phyloP scores from a whole-genome alignment of 2,888 invertebrate species.

The Lycophotia porphyrea region DNA sequence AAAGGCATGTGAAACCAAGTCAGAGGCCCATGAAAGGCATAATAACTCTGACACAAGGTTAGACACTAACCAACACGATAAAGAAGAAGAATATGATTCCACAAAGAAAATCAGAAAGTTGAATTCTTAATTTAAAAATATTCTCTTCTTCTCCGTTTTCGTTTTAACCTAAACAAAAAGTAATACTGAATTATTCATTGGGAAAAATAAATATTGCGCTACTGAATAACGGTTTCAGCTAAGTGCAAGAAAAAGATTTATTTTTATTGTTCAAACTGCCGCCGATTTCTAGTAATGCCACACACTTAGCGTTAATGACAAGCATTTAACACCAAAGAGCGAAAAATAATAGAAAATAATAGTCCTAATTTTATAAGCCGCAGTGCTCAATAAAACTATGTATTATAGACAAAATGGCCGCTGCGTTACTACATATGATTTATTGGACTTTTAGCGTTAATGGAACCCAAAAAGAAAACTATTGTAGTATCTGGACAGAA shows the following conservation, averaged over 20 bases:
- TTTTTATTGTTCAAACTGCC: conserved; percentile 29
- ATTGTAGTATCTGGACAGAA: conserved; percentile 37
- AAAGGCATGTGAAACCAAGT: no score
- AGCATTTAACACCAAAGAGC: conserved; percentile 5
- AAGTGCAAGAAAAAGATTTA: conserved; percentile 36
- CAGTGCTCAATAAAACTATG: conserved; percentile 1
- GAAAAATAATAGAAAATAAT: conserved; percentile 17
- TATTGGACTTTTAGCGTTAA: conserved; percentile 62
- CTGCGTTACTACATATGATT: conserved; percentile 49
- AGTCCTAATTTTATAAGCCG: conserved; percentile 12
- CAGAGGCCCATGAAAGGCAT: no score
- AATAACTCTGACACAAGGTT: no score
- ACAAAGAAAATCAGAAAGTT: neutral
- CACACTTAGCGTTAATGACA: conserved; percentile 24
- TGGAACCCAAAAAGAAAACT: conserved; percentile 48
- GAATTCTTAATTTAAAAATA: neutral
- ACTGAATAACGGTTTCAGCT: conserved; percentile 8
- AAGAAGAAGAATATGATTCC: no score
- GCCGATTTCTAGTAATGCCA: conserved; percentile 26
- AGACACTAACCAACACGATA: no score
- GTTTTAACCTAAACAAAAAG: neutral
- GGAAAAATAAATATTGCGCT: conserved; percentile 6
- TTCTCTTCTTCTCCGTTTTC: neutral
- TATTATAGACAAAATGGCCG: conserved; percentile 51
- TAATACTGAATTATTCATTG: neutral